phyloP scores from a whole-genome alignment of 2,888 invertebrate species.

The Terebella lapidaria region DNA sequence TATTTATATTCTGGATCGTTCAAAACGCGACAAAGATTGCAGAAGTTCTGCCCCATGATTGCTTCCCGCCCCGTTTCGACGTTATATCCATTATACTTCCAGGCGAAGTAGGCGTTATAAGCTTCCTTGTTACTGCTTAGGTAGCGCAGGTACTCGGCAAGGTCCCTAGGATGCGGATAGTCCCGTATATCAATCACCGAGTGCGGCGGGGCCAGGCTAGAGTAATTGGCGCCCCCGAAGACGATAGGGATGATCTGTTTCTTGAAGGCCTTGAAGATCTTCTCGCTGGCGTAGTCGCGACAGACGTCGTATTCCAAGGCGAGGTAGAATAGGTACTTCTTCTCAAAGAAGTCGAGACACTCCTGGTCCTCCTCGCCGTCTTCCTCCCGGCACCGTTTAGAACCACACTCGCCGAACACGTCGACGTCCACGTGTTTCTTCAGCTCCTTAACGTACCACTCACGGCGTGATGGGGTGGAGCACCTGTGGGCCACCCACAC shows the following conservation, averaged over 20 bases:
- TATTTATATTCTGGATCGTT: background rate
- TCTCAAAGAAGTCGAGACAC: background rate
- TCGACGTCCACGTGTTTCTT: slow-evolving; percentile 25
- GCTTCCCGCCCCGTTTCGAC: background rate
- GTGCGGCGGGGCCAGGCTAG: slow-evolving; percentile 1
- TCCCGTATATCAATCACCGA: slow-evolving; percentile 5
- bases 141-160: slow-evolving; percentile 6
- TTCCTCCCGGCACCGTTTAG: background rate
- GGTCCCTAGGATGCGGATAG: background rate
- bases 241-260: slow-evolving; percentile 9
- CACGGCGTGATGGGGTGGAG: slow-evolving; percentile 20
- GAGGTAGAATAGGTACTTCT: slow-evolving; percentile 9
- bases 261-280: slow-evolving; percentile 2
- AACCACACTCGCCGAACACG: slow-evolving; percentile 25
- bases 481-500: slow-evolving; percentile 33
- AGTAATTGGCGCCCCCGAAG: slow-evolving; percentile 8
- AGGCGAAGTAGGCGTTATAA: slow-evolving; percentile 8
- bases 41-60: background rate
- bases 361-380: background rate
- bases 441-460: slow-evolving; percentile 23
- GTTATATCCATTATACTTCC: slow-evolving; percentile 4
- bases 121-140: slow-evolving; percentile 2
- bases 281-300: slow-evolving; percentile 8
- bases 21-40: background rate
- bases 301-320: slow-evolving; percentile 9